Evolutionary conservation across 2,888 invertebrate species (phyloP).

Genomic region (Pristionchus maxplancki): DNA sequence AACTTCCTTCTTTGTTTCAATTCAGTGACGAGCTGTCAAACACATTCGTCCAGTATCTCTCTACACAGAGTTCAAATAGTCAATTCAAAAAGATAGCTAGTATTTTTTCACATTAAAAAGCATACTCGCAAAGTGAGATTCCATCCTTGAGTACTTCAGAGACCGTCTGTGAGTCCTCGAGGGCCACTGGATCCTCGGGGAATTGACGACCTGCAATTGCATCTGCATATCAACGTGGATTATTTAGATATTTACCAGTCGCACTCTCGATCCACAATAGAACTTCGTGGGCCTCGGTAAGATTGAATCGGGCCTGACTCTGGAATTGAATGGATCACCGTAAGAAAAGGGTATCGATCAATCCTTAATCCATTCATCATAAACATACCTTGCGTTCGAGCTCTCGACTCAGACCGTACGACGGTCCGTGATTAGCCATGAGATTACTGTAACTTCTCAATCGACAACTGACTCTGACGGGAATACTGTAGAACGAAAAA

Average conservation of each 20-base stretch:
- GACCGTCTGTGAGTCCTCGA: constrained; percentile 78
- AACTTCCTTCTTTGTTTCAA: not conserved
- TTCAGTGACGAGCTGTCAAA: not conserved
- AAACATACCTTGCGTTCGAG: constrained; percentile 76
- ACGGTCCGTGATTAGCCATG: constrained; percentile 78
- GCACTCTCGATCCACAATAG: constrained; percentile 80
- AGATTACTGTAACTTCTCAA: not conserved
- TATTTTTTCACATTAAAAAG: too few relatives aligned
- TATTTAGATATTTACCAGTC: constrained; percentile 49
- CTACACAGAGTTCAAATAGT: too few relatives aligned
- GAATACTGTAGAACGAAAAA: not conserved
- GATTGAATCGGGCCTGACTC: constrained; percentile 80
- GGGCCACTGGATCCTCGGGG: constrained; percentile 77
- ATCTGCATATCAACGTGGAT: not conserved
- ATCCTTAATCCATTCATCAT: not conserved
- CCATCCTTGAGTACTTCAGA: constrained; percentile 80
- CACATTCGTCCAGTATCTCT: not conserved
- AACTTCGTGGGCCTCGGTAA: constrained; percentile 79
- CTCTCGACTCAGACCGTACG: constrained; percentile 77
- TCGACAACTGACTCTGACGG: constrained; percentile 12
- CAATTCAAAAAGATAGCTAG: too few relatives aligned
- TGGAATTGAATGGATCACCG: constrained; percentile 62
- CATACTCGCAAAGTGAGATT: constrained; percentile 79
- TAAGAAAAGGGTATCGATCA: not conserved
- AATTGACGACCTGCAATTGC: constrained; percentile 55